Conservation (phyloP, 2,113 vertebrate genomes). For the Ciconia stormi region DNA sequence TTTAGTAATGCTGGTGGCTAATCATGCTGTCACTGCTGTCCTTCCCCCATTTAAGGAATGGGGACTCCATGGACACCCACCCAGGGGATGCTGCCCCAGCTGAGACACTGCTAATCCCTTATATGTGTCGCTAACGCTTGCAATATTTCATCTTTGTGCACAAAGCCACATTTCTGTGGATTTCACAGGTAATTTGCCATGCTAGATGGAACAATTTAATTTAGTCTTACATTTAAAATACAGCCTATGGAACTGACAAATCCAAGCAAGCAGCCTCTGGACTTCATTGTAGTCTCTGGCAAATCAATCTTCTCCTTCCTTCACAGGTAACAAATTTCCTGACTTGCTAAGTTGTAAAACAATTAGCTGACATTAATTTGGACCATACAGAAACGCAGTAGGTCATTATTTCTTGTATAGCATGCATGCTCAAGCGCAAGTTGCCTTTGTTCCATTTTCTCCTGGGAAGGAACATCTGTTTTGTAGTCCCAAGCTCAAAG, state of each 20-base stretch:
- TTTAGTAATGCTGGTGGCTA: neutral
- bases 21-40: neutral
- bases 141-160: neutral
- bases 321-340: neutral
- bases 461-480: neutral
- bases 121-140: rapidly evolving
- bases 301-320: neutral
- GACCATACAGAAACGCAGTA: neutral
- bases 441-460: neutral
- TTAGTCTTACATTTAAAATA: neutral
- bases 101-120: neutral
- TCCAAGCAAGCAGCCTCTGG: neutral
- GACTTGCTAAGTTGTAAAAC: neutral
- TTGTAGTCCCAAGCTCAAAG: neutral
- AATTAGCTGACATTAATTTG: neutral
- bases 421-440: neutral
- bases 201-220: neutral
- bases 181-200: neutral
- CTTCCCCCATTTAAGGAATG: neutral
- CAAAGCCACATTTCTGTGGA: neutral
- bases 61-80: neutral
- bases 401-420: neutral
- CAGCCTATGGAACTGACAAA: neutral
- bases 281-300: neutral
- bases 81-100: neutral